Conservation (phyloP, 2,113 vertebrate species). For the Pteruthius melanotis region DNA sequence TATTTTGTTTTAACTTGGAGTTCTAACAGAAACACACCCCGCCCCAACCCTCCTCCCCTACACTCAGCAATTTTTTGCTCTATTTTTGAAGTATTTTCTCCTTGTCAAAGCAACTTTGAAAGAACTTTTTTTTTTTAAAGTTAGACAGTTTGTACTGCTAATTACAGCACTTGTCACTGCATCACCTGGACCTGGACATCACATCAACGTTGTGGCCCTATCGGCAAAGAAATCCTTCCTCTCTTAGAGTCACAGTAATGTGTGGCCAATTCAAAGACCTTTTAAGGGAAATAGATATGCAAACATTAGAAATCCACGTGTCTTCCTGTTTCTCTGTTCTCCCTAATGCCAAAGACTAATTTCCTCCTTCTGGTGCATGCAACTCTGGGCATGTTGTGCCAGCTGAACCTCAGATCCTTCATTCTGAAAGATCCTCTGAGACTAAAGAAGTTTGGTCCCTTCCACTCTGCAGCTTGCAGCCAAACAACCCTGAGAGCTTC, state of each 20-base stretch:
- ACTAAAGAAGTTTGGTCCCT: not conserved
- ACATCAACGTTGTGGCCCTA: not conserved
- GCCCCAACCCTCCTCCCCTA: too few species aligned
- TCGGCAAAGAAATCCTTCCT: not conserved
- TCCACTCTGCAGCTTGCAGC: not conserved
- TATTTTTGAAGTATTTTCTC: not conserved
- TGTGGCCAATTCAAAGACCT: not conserved
- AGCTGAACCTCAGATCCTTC: not conserved
- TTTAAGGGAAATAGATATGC: not conserved
- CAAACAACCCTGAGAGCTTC: not conserved
- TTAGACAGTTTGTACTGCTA: not conserved
- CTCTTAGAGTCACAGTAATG: not conserved
- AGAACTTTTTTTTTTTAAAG: not conserved
- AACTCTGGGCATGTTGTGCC: not conserved
- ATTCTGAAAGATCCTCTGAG: not conserved
- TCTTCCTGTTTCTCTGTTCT: not conserved
- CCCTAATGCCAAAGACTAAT: not conserved
- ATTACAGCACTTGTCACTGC: not conserved
- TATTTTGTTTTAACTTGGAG: not conserved
- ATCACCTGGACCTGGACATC: too few species aligned
- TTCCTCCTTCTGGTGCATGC: not conserved
- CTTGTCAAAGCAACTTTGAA: not conserved
- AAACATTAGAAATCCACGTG: not conserved
- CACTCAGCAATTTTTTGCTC: not conserved
- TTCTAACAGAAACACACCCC: not conserved